Evolutionary conservation across 2,797 vertebrate genomes (phyloP).

Genomic region (Macroramphosus scolopax): DNA sequence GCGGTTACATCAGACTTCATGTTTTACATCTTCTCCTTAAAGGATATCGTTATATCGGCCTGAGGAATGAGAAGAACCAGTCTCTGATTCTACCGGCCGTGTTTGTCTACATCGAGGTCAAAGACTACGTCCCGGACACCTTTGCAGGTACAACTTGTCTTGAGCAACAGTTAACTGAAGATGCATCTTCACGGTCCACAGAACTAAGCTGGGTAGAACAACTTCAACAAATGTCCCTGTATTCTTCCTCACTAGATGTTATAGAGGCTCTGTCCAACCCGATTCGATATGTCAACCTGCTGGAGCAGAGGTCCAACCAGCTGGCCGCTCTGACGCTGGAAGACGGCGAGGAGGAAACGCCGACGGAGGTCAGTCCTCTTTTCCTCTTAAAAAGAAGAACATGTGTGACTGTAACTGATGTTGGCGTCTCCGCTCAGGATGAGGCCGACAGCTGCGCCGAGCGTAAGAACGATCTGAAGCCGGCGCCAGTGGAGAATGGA

Average conservation of each 20-base stretch:
- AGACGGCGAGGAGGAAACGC: constrained; percentile 88
- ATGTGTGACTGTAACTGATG: not conserved
- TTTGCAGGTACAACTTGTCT: constrained; percentile 93
- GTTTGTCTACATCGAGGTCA: constrained; percentile 95
- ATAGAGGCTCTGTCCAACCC: constrained; percentile 98
- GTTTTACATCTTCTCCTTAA: constrained; percentile 1
- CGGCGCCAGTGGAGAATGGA: constrained; percentile 89
- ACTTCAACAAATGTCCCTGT: no score
- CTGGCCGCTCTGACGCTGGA: constrained; percentile 93
- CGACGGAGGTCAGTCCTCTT: constrained; percentile 82
- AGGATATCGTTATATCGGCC: constrained; percentile 96
- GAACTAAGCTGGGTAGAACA: no score
- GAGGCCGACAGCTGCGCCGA: constrained; percentile 75
- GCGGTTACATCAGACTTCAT: no score
- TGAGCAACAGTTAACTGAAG: no score
- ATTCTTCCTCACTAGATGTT: constrained; percentile 80
- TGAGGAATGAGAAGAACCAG: constrained; percentile 95
- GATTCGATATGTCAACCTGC: constrained; percentile 93
- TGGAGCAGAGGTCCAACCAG: constrained; percentile 97
- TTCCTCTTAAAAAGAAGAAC: not conserved
- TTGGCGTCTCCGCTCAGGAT: constrained; percentile 43
- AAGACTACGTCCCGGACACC: constrained; percentile 97
- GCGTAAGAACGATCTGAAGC: constrained; percentile 83
- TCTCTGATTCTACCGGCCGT: constrained; percentile 88
- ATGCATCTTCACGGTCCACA: no score